Evolutionary conservation across 2,113 vertebrate genomes (phyloP).

Genomic region (Hymenochirus boettgeri): DNA sequence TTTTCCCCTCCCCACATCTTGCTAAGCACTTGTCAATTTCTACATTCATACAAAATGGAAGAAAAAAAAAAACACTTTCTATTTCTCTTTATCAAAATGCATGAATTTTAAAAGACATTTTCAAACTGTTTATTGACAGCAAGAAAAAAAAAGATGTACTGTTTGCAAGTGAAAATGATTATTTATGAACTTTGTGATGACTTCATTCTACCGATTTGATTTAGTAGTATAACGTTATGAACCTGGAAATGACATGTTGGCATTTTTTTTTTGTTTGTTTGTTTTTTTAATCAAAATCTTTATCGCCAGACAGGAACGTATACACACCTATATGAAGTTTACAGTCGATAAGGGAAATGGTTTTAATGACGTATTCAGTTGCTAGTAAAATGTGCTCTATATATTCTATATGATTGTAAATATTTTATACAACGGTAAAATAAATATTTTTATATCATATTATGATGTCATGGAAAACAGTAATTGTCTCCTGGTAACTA

Average conservation of each 20-base stretch:
- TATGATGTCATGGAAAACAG: slow-evolving; percentile 85
- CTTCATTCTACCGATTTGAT: slow-evolving; percentile 58
- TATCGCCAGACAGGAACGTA: slow-evolving; percentile 72
- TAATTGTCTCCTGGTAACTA: slow-evolving; percentile 81
- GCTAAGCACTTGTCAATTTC: slow-evolving; percentile 48
- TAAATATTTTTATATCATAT: slow-evolving; percentile 98
- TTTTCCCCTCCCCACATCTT: slow-evolving; percentile 54
- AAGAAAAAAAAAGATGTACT: slow-evolving; percentile 41
- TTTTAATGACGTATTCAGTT: slow-evolving; percentile 74
- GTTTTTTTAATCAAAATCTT: slow-evolving; percentile 74
- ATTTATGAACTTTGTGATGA: slow-evolving; percentile 54
- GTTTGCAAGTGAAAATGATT: slow-evolving; percentile 47
- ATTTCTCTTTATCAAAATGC: slow-evolving; percentile 56
- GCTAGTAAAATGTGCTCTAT: slow-evolving; percentile 75
- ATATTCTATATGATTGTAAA: slow-evolving; percentile 82
- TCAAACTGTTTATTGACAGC: slow-evolving; percentile 48
- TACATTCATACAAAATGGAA: slow-evolving; percentile 47
- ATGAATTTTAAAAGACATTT: slow-evolving; percentile 56
- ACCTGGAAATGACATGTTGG: slow-evolving; percentile 55
- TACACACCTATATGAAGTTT: slow-evolving; percentile 75
- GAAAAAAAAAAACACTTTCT: slow-evolving; percentile 51
- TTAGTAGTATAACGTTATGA: slow-evolving; percentile 64
- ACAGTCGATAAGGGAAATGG: slow-evolving; percentile 76
- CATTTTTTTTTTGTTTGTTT: no score
- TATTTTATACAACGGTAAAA: slow-evolving; percentile 89